A percentile compares a stretch with the other conserved stretches of the same genome.
These are phyloP conservation scores for Agriopis aurantiaria DNA, from an alignment of 2,888 invertebrate genomes.

Conservation along the genomic window DNA sequence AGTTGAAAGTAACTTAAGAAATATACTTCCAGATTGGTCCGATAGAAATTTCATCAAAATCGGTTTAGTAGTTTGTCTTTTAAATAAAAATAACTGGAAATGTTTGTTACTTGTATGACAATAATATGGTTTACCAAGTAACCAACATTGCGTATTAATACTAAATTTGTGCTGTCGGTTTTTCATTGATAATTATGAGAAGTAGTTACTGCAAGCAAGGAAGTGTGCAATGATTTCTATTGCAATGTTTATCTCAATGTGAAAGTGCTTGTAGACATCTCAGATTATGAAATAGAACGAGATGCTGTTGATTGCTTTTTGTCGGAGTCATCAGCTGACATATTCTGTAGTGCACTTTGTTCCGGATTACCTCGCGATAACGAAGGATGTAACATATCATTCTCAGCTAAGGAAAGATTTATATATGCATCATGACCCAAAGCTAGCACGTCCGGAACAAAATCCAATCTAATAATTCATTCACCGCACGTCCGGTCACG, in stretches of 20 bases:
- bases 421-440: not conserved
- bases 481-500: conserved; percentile 8
- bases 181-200: too few species aligned
- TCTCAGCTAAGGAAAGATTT: not conserved
- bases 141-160: too few species aligned
- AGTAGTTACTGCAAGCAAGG: not conserved
- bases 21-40: too few species aligned
- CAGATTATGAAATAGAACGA: not conserved
- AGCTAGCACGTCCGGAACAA: not conserved
- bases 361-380: not conserved
- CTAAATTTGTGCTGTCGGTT: too few species aligned
- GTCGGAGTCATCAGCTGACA: conserved; percentile 1
- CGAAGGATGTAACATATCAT: not conserved
- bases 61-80: too few species aligned
- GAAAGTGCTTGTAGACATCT: not conserved
- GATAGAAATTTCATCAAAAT: too few species aligned
- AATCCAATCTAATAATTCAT: conserved; percentile 11
- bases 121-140: too few species aligned
- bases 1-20: too few species aligned
- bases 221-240: not conserved
- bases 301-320: not conserved
- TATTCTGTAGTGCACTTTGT: not conserved
- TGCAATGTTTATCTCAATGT: not conserved
- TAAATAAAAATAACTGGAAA: too few species aligned
- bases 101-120: too few species aligned